Evolutionary conservation across 1,140 invertebrate genomes (phyloP), one percentile per base, ranked within the genome.

Genomic region (Meloidogyne chitwoodi): DNA sequence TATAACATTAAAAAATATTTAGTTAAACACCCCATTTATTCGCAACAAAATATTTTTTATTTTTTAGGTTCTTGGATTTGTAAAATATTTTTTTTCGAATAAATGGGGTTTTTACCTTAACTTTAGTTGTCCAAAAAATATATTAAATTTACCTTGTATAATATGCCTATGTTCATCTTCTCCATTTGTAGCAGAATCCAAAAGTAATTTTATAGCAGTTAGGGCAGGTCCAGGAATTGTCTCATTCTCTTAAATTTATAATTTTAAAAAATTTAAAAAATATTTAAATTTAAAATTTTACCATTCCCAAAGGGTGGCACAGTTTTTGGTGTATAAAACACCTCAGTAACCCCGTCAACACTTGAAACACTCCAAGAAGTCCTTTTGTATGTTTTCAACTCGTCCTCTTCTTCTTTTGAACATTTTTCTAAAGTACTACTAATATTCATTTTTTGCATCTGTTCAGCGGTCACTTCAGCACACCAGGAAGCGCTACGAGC

Each of bases 401-500:
- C 48, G n/a, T 14, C 48, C 16, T 48, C 44, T 19, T 56, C 48
- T 56, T 56, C 19, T 6, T 56, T n/a, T n/a, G n/a, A n/a, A n/a
- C n/a, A n/a, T n/a, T n/a, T n/a, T 6, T n/a, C 48, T 14, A 19
- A 19, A 2, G 0, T 44, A 19, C 41, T 44, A 29, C 19, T 73
- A 24, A 73, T 41, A 5, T 64, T 27, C 24, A 73, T 61, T 31
- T 64, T 41, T 19, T 64, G 71, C 24, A 73, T 41, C 12, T 73
- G 56, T 26, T 73, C 71, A 14, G 22, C 71, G 31, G 11, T 73
- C 22, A 64, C 71, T 67, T 77, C 76, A 24, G 76, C 63, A 61
- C 76, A 77, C 76, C 76, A 77, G 19, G 76, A 77, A 29, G 76
- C 76, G 27, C 74, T 77, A 5, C 76, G 27, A 16, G 44, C 56